phyloP scores from a whole-genome alignment of 2,113 vertebrate species.

The Mohoua ochrocephala region DNA sequence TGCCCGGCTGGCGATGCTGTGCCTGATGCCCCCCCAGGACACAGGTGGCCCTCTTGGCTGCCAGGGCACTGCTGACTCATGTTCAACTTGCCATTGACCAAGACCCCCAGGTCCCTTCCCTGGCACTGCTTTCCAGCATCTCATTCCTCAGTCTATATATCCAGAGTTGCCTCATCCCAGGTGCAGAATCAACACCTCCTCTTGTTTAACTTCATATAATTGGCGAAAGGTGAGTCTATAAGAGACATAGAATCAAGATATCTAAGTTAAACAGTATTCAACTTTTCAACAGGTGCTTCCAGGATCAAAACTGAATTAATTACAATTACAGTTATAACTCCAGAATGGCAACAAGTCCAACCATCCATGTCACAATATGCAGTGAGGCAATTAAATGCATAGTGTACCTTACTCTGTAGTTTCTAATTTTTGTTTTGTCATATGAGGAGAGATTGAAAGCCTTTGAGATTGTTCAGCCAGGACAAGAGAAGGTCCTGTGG shows the following conservation, averaged over 20 bases:
- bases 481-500: neutral
- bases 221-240: neutral
- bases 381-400: neutral
- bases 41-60: neutral
- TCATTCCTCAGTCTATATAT: neutral
- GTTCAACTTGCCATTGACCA: accelerated
- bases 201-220: neutral
- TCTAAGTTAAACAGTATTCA: neutral
- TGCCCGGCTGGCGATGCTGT: neutral
- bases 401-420: neutral
- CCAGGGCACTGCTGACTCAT: neutral
- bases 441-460: neutral
- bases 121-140: neutral
- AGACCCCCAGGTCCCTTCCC: neutral
- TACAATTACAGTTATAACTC: neutral
- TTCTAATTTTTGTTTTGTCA: neutral
- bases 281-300: neutral
- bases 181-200: accelerated
- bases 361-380: neutral
- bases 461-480: neutral
- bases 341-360: neutral
- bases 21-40: neutral
- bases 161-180: accelerated
- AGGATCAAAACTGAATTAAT: neutral
- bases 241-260: neutral